These are phyloP conservation scores for Myotis brandtii DNA, from an alignment of 2,113 vertebrate genomes.

Conservation along the genomic window DNA sequence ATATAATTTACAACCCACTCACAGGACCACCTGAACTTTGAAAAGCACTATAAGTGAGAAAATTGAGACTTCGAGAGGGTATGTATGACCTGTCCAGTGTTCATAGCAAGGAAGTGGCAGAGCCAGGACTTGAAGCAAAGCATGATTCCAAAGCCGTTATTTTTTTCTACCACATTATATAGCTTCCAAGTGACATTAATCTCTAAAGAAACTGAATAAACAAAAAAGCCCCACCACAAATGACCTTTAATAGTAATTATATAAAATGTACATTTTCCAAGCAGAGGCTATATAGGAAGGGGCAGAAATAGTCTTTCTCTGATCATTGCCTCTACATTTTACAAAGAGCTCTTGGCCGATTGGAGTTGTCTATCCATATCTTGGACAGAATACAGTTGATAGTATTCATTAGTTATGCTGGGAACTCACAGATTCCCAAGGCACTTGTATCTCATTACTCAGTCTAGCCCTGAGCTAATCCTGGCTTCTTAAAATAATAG, in stretches of 20 bases:
- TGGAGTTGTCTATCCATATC: background rate
- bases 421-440: conserved; percentile 36
- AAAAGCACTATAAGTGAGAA: background rate
- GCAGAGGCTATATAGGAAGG: background rate
- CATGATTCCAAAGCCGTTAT: background rate
- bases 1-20: background rate
- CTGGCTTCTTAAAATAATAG: conserved; percentile 61
- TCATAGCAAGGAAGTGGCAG: background rate
- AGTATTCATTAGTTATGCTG: conserved; percentile 52
- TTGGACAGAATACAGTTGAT: background rate
- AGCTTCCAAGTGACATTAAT: background rate
- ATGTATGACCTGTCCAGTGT: background rate
- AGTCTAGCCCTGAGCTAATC: conserved; percentile 44
- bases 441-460: conserved; percentile 57
- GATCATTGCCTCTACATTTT: background rate
- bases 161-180: background rate
- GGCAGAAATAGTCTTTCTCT: conserved; percentile 33
- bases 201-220: conserved; percentile 24
- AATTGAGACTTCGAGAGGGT: background rate
- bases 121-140: conserved; percentile 25
- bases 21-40: background rate
- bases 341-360: conserved; percentile 5
- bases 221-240: background rate
- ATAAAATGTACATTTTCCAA: conserved; percentile 45
- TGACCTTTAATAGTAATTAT: conserved; percentile 35